Percentiles rank a stretch among this genome's conserved stretches.
phyloP scores from a whole-genome alignment of 2,888 invertebrate genomes.

The Stomorhina lunata region DNA sequence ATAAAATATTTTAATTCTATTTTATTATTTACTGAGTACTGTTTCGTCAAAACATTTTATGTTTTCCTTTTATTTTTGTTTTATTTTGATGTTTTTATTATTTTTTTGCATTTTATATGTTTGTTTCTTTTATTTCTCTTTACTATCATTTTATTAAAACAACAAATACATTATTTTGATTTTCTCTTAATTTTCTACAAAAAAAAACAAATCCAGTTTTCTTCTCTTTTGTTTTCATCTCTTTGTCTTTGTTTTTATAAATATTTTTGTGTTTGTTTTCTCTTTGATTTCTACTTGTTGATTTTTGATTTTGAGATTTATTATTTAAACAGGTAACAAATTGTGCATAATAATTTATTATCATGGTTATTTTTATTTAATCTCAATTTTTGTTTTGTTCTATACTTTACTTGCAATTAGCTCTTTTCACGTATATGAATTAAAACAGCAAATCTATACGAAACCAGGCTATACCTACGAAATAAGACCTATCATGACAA shows the following conservation, averaged over 20 bases:
- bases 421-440: too few relatives aligned
- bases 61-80: slow-evolving; percentile 44
- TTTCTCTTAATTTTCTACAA: background rate
- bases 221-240: slow-evolving; percentile 21
- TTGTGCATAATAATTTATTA: background rate
- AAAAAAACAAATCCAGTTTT: too few relatives aligned
- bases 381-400: too few relatives aligned
- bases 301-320: too few relatives aligned
- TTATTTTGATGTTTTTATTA: slow-evolving; percentile 70
- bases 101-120: slow-evolving; percentile 74
- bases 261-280: background rate
- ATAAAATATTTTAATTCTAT: background rate
- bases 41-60: slow-evolving; percentile 76
- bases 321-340: background rate
- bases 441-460: too few relatives aligned
- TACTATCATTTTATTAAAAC: background rate
- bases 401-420: too few relatives aligned
- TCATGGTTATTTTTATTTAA: too few relatives aligned
- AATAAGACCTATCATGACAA: too few relatives aligned
- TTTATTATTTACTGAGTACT: slow-evolving; percentile 70
- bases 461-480: too few relatives aligned
- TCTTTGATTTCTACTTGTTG: slow-evolving; percentile 52
- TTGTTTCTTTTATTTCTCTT: slow-evolving; percentile 65
- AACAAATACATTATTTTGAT: background rate
- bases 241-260: slow-evolving; percentile 16